Percentiles rank a stretch among this genome's conserved stretches.
Conservation (phyloP, 2,888 invertebrate species). For the Volucella zonaria region DNA sequence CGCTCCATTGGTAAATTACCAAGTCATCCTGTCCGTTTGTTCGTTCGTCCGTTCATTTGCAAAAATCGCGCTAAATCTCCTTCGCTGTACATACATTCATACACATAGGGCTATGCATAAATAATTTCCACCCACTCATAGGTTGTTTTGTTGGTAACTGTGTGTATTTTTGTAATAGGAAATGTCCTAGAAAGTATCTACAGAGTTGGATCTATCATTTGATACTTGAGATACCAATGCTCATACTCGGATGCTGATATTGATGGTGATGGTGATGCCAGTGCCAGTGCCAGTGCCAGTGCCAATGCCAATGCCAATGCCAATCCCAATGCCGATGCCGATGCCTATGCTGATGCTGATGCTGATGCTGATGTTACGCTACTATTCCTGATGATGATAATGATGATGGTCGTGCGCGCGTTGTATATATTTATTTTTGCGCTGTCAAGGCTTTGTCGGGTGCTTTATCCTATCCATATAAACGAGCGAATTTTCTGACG, state of each 20-base stretch:
- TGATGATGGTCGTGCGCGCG: constrained; percentile 47
- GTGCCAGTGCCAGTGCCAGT: too few relatives aligned
- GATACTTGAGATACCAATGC: constrained; percentile 38
- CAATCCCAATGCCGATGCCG: constrained; percentile 25
- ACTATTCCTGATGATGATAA: constrained; percentile 42
- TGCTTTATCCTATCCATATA: constrained; percentile 62
- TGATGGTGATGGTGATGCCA: background rate
- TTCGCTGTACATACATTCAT: background rate
- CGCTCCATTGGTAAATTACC: constrained; percentile 73
- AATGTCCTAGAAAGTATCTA: constrained; percentile 45
- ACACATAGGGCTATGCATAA: constrained; percentile 43
- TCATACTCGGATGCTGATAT: constrained; percentile 23
- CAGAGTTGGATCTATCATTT: constrained; percentile 57
- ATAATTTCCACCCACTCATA: constrained; percentile 22
- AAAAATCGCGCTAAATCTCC: constrained; percentile 61
- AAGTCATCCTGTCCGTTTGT: constrained; percentile 67
- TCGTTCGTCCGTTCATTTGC: constrained; percentile 59
- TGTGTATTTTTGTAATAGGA: background rate
- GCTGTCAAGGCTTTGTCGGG: constrained; percentile 52
- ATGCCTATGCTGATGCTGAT: constrained; percentile 32
- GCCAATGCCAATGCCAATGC: constrained; percentile 3
- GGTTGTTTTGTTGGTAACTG: background rate
- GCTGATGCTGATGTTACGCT: constrained; percentile 4
- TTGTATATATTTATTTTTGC: constrained; percentile 67
- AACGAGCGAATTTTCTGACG: constrained; percentile 70